Base-by-base conservation (phyloP, 2,797 vertebrate species). In the Darevskia mixta region DNA sequence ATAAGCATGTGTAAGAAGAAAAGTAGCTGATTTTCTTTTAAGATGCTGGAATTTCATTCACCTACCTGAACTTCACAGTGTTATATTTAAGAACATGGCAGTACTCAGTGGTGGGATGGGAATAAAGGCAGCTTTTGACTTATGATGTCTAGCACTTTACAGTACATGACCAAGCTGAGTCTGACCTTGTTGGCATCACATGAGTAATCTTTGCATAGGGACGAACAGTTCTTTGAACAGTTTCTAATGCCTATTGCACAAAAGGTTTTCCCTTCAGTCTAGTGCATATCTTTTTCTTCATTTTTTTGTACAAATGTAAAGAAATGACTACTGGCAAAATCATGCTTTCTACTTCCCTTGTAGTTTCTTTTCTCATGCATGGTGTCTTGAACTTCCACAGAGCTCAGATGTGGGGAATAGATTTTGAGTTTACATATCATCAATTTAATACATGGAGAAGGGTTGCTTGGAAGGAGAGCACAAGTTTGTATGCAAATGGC, bases 151-250 rank as follows among this genome's bases (percentile, higher is more conserved):
- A 90, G 87, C 86, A 82, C 73, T 69, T n/a, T 89, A 85, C 13
- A 27, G 58, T 90, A 29, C 79, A 43, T 1, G 2, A 66, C 81
- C 78, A 91, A 90, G 29, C 88, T 93, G 90, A 92, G 89, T 86
- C 83, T 95, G 91, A 94, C 91, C 94, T 95, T 96, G 92, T 32
- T 82, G 84, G 81, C 79, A 9, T 89, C 88, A 27, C 71, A 88
- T 66, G 86, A 87, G 73, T 93, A 83, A 85, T 91, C 91, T 92
- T 81, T 91, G 78, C 91, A 32, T 49, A 88, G 71, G 67, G 72
- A 91, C 95, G 72, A 94, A 87, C 86, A 90, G 29, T 84, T 90
- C 91, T 90, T 69, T 92, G 80, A 94, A 91, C 82, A 82, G 86
- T 93, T 90, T 92, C 64, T 93, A 67, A 85, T 23, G 20, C 66